A percentile compares a stretch with the other conserved stretches of the same genome.
Evolutionary conservation across 2,888 invertebrate genomes (phyloP).

Genomic region (Epistrophe grossulariae): DNA sequence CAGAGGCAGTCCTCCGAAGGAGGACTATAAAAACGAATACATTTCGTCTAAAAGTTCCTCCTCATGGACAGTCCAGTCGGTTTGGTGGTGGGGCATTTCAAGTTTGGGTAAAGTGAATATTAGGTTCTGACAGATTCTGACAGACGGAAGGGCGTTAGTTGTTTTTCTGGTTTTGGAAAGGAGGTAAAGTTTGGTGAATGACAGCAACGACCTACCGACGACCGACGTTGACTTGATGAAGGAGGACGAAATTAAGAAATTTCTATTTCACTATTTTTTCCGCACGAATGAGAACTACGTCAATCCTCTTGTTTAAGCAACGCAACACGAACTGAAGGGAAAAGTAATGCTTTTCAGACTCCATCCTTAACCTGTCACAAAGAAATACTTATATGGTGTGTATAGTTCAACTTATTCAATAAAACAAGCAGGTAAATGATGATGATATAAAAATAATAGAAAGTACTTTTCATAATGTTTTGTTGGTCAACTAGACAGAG

Average conservation of each 20-base stretch:
- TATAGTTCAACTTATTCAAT: conserved; percentile 58
- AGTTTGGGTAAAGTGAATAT: conserved; percentile 17
- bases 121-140: conserved; percentile 8
- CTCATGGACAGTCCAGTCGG: background rate
- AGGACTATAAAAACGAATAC: conserved; percentile 15
- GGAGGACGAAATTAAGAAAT: conserved; percentile 71
- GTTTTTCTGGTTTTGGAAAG: background rate
- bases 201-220: background rate
- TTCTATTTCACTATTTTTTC: conserved; percentile 56
- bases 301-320: conserved; percentile 46
- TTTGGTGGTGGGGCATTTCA: conserved; percentile 20
- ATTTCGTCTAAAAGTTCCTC: conserved; percentile 7
- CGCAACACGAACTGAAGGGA: conserved; percentile 40
- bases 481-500: background rate
- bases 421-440: conserved; percentile 61
- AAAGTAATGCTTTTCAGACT: conserved; percentile 34
- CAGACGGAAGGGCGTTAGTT: conserved; percentile 30
- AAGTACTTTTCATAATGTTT: no score
- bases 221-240: conserved; percentile 55
- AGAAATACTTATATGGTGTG: conserved; percentile 51
- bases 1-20: conserved; percentile 17
- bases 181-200: conserved; percentile 26
- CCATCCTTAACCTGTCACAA: conserved; percentile 53
- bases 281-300: conserved; percentile 3
- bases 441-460: conserved; percentile 31